Percentiles rank a stretch among this genome's conserved stretches.
Conservation (phyloP, 92 coral and sea anemone genomes). For the Siderastrea siderea region DNA sequence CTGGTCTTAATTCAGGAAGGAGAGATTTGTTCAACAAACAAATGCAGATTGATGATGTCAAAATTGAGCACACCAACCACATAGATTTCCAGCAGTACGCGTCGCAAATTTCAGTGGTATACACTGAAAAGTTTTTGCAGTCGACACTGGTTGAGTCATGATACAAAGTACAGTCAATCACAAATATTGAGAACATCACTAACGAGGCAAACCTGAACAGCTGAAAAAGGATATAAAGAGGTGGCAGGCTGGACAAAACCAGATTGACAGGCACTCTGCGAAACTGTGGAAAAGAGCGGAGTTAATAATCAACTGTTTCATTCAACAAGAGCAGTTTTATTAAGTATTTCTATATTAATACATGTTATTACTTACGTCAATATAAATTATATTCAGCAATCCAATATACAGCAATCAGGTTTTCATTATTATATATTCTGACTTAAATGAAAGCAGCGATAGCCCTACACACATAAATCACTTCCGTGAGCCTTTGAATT, state of each 20-base stretch:
- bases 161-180: conserved; percentile 73
- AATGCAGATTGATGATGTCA: conserved; percentile 43
- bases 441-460: too few relatives aligned
- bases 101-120: conserved; percentile 49
- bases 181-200: conserved; percentile 72
- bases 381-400: too few relatives aligned
- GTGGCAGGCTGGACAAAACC: neutral
- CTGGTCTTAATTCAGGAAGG: conserved; percentile 56
- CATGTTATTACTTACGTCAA: too few relatives aligned
- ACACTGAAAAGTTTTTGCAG: conserved; percentile 66
- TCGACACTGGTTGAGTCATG: conserved; percentile 69
- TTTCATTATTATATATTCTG: too few relatives aligned
- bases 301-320: neutral
- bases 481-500: too few relatives aligned
- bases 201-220: conserved; percentile 63
- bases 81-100: conserved; percentile 76
- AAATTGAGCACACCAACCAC: conserved; percentile 69
- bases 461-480: too few relatives aligned
- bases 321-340: neutral
- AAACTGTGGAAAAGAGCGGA: neutral
- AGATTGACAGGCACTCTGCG: neutral
- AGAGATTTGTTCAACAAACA: conserved; percentile 22
- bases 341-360: too few relatives aligned
- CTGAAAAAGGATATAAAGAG: conserved; percentile 45
- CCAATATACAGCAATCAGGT: too few relatives aligned